Evolutionary conservation across 2,888 invertebrate species (phyloP).

Genomic region (Sarcophaga caerulescens): DNA sequence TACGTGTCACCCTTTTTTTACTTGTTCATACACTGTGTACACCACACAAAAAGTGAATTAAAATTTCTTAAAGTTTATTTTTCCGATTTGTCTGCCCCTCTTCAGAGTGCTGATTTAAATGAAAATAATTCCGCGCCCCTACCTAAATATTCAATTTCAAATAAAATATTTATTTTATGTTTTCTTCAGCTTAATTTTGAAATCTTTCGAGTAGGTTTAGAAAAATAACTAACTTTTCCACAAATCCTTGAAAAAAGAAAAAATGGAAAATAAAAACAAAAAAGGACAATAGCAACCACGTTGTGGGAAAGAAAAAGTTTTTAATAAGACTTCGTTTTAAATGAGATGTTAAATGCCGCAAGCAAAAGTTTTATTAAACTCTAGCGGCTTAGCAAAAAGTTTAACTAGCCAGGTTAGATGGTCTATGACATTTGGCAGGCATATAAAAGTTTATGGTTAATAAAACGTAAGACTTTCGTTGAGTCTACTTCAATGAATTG

Average conservation of each 20-base stretch:
- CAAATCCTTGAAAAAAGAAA: neutral
- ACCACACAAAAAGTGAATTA: too few species aligned
- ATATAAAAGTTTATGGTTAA: slow-evolving; percentile 24
- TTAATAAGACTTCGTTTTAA: slow-evolving; percentile 53
- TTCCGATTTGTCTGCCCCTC: too few species aligned
- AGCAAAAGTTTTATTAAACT: slow-evolving; percentile 35
- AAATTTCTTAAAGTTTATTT: too few species aligned
- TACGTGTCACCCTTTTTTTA: too few species aligned
- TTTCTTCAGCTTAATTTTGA: too few species aligned
- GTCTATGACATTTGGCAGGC: slow-evolving; percentile 5
- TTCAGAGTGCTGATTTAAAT: too few species aligned
- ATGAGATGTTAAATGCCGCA: slow-evolving; percentile 40
- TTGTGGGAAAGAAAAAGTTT: slow-evolving; percentile 29
- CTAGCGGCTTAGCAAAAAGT: slow-evolving; percentile 8
- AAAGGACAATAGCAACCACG: neutral
- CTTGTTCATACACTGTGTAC: too few species aligned
- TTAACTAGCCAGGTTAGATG: slow-evolving; percentile 8
- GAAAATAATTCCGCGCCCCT: too few species aligned
- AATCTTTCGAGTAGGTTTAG: too few species aligned
- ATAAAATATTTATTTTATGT: too few species aligned
- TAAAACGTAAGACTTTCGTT: neutral
- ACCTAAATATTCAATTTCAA: too few species aligned
- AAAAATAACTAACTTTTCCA: neutral
- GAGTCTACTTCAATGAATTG: neutral
- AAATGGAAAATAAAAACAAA: neutral